phyloP scores from a whole-genome alignment of 1,140 invertebrate species.

The Rhopalosiphum padi region DNA sequence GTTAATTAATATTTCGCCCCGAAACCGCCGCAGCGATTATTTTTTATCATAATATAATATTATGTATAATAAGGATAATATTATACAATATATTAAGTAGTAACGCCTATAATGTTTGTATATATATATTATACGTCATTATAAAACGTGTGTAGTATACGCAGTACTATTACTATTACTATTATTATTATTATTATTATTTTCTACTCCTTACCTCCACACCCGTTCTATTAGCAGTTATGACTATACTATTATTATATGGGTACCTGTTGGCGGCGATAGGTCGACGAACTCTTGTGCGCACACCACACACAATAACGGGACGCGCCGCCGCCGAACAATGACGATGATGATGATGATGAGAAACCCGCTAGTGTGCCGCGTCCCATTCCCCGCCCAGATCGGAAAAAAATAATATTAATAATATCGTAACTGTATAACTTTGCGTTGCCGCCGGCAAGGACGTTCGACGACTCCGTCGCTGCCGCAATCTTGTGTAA shows the following conservation, averaged over 20 bases:
- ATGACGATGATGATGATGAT: neutral
- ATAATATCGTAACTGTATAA: slow-evolving; percentile 26
- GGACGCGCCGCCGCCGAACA: slow-evolving; percentile 43
- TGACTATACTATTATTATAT: slow-evolving; percentile 4
- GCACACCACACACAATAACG: slow-evolving; percentile 28
- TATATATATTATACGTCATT: neutral
- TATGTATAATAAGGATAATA: neutral
- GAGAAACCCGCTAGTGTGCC: slow-evolving; percentile 35
- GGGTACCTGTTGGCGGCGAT: neutral
- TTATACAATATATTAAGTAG: neutral
- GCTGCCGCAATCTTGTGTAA: neutral
- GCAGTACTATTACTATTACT: neutral
- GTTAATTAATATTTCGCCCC: neutral
- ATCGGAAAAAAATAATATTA: neutral
- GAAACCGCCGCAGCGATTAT: neutral
- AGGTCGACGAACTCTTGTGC: slow-evolving; percentile 43
- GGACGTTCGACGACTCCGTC: slow-evolving; percentile 44
- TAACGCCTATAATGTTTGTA: neutral
- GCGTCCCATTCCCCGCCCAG: neutral
- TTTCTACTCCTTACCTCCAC: neutral
- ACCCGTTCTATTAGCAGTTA: neutral
- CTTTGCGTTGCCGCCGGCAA: slow-evolving; percentile 1
- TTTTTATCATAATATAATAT: neutral
- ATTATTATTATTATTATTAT: neutral
- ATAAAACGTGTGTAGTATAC: neutral